A percentile compares a stretch with the other conserved stretches of the same genome.
Conservation (phyloP, 1,140 invertebrate genomes). For the Lepidostoma basale region DNA sequence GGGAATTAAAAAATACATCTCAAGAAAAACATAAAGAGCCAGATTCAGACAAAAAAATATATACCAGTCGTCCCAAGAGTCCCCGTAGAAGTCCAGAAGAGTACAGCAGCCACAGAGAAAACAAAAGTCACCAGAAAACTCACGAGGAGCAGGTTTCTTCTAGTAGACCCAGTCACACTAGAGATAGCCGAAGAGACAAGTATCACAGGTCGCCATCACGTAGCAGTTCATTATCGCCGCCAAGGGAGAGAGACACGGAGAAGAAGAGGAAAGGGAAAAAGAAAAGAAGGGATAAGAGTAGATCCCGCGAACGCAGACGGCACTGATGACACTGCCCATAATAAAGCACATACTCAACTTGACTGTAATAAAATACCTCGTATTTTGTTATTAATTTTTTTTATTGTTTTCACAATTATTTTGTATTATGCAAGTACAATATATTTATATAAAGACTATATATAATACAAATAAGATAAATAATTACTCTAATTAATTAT, state of each 20-base stretch:
- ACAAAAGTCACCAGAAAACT: background rate
- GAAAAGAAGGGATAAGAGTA: slow-evolving; percentile 58
- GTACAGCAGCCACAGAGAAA: background rate
- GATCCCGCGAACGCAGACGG: slow-evolving; percentile 52
- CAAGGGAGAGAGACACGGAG: slow-evolving; percentile 56
- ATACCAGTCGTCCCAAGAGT: too few relatives aligned
- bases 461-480: background rate
- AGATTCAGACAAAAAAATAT: background rate
- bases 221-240: slow-evolving; percentile 30
- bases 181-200: slow-evolving; percentile 29
- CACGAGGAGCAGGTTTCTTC: background rate
- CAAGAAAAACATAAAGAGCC: slow-evolving; percentile 45
- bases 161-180: background rate
- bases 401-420: too few relatives aligned
- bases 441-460: too few relatives aligned
- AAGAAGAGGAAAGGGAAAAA: slow-evolving; percentile 61
- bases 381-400: too few relatives aligned
- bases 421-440: too few relatives aligned
- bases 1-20: slow-evolving; percentile 50
- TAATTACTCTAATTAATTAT: background rate
- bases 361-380: too few relatives aligned
- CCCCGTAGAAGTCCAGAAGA: too few relatives aligned
- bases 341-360: too few relatives aligned
- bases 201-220: slow-evolving; percentile 4
- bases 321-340: too few relatives aligned